These are phyloP conservation scores for Ectropis crepuscularia DNA, from an alignment of 2,888 invertebrate genomes.

Conservation along the genomic window DNA sequence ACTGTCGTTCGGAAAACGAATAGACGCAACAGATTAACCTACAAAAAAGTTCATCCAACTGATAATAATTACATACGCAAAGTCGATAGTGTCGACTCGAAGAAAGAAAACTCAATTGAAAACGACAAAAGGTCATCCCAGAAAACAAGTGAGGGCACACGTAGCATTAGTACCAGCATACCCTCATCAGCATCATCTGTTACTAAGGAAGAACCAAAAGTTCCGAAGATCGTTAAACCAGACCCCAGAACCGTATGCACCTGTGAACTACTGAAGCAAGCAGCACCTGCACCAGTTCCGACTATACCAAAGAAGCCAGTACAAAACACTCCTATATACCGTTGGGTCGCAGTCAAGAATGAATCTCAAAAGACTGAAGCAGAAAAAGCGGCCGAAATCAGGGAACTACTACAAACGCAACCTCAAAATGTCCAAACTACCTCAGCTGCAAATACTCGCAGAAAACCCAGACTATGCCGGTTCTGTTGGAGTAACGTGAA, in stretches of 20 bases:
- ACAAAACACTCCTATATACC: slow-evolving; percentile 10
- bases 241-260: slow-evolving; percentile 8
- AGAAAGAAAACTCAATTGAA: neutral
- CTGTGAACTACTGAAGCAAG: slow-evolving; percentile 5
- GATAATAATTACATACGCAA: neutral
- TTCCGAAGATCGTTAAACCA: neutral
- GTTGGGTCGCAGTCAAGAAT: slow-evolving; percentile 9
- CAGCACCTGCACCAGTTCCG: neutral
- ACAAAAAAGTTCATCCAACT: neutral
- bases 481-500: neutral
- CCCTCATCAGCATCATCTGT: neutral
- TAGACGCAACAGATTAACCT: too few relatives aligned
- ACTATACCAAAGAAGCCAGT: neutral
- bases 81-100: neutral
- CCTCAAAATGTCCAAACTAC: neutral
- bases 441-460: neutral
- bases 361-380: slow-evolving; percentile 14
- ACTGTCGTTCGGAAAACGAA: neutral
- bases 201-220: neutral
- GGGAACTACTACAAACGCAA: neutral
- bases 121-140: neutral
- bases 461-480: neutral
- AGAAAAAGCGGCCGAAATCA: slow-evolving; percentile 8
- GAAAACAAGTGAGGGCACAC: too few relatives aligned
- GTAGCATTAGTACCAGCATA: too few relatives aligned